phyloP scores from a whole-genome alignment of 2,797 vertebrate genomes.

The Enteromius treurensis region DNA sequence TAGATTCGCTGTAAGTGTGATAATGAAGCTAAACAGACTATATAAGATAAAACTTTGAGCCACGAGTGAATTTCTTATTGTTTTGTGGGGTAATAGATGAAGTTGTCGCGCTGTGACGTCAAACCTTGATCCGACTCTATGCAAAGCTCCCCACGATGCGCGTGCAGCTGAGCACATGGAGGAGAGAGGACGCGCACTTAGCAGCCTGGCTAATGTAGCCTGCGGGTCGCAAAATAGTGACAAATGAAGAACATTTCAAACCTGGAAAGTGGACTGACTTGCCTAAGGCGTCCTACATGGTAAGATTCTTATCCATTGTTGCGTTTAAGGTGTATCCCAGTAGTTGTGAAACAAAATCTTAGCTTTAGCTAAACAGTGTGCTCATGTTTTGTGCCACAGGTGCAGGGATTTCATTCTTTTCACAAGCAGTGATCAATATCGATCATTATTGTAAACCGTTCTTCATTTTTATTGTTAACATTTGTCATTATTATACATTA shows the following conservation, averaged over 20 bases:
- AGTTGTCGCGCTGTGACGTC: slow-evolving; percentile 30
- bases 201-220: slow-evolving; percentile 51
- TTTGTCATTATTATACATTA: neutral
- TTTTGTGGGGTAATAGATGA: neutral
- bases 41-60: neutral
- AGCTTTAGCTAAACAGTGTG: slow-evolving; percentile 34
- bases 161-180: slow-evolving; percentile 63
- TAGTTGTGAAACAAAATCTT: slow-evolving; percentile 10
- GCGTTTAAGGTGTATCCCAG: neutral
- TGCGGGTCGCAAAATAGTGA: neutral
- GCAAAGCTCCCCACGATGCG: slow-evolving; percentile 43
- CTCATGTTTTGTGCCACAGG: slow-evolving; percentile 46
- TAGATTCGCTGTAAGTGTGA: neutral
- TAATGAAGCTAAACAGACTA: neutral
- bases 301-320: slow-evolving; percentile 44
- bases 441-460: neutral
- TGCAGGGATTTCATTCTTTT: slow-evolving; percentile 25
- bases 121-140: slow-evolving; percentile 24
- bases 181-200: slow-evolving; percentile 56
- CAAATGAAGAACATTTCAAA: neutral
- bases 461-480: neutral
- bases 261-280: neutral
- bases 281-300: slow-evolving; percentile 36
- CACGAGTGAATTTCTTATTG: neutral
- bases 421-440: neutral